A percentile compares a stretch with the other conserved stretches of the same genome.
These are phyloP conservation scores for Diarsia dahlii DNA, from an alignment of 2,888 invertebrate genomes.

Conservation along the genomic window DNA sequence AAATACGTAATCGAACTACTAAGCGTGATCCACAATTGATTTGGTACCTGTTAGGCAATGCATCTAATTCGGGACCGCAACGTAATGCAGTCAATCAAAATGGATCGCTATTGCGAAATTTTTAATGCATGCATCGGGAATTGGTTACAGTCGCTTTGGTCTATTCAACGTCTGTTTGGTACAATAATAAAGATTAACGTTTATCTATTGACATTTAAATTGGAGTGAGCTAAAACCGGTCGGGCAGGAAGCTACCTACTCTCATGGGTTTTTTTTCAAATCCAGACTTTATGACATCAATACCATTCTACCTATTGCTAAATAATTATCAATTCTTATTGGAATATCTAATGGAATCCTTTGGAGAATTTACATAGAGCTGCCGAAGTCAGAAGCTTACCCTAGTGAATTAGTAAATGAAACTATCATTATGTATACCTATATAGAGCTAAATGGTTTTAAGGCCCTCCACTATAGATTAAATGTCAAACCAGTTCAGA, in stretches of 20 bases:
- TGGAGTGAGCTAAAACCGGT: conserved; percentile 29
- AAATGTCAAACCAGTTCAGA: neutral
- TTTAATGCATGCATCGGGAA: conserved; percentile 65
- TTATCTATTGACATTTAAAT: conserved; percentile 47
- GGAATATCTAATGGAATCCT: neutral
- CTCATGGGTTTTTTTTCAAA: conserved; percentile 10
- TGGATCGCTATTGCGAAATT: conserved; percentile 71
- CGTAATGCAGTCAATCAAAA: conserved; percentile 68
- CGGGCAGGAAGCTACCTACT: conserved; percentile 5
- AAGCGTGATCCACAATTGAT: conserved; percentile 60
- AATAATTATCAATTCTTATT: neutral
- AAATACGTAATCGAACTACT: conserved; percentile 56
- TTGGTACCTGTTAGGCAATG: conserved; percentile 70
- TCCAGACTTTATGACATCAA: conserved; percentile 9
- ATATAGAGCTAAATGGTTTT: neutral
- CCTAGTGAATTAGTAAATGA: neutral
- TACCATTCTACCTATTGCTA: neutral
- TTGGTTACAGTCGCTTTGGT: conserved; percentile 44
- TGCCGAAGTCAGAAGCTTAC: neutral
- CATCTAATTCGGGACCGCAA: conserved; percentile 70
- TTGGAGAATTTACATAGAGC: neutral
- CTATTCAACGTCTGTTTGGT: conserved; percentile 28
- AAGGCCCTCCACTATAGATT: neutral
- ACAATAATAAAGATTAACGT: conserved; percentile 25
- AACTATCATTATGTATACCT: neutral